Conservation (phyloP, 2,113 vertebrate genomes). For the Neomonachus schauinslandi region DNA sequence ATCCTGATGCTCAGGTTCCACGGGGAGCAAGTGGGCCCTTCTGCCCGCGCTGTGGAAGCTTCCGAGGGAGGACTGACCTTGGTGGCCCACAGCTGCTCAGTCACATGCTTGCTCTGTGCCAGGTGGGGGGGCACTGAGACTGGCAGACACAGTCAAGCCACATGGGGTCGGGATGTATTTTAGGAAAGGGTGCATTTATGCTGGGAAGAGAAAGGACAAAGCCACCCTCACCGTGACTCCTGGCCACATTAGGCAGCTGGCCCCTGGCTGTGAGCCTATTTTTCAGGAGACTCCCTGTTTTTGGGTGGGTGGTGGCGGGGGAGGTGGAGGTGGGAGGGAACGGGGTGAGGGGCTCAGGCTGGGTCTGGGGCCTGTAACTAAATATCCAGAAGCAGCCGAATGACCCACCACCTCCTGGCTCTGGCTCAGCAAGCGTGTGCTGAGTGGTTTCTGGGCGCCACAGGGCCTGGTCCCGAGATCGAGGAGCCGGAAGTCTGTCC, state of each 20-base stretch:
- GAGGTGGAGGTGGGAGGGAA: neutral
- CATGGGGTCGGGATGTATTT: accelerated
- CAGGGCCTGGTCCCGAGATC: neutral
- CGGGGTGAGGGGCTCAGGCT: neutral
- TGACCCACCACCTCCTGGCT: neutral
- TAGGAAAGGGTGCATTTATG: neutral
- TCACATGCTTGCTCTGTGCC: neutral
- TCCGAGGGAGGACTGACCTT: neutral
- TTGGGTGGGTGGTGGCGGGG: neutral
- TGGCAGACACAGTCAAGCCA: neutral
- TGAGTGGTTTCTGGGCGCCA: neutral
- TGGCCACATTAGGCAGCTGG: neutral
- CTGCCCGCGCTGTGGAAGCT: neutral
- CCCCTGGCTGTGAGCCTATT: neutral
- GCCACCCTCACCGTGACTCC: neutral
- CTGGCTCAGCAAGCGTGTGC: accelerated
- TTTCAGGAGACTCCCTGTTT: neutral
- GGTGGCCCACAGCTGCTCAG: neutral
- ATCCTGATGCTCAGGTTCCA: neutral
- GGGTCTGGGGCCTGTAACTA: neutral
- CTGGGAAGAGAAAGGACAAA: neutral
- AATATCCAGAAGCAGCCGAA: neutral
- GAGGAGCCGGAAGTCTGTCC: neutral
- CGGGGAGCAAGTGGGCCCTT: neutral
- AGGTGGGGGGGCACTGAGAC: neutral